Evolutionary conservation across 1,140 invertebrate genomes (phyloP), one percentile per base, ranked within the genome.

Genomic region (Drosophila asahinai): DNA sequence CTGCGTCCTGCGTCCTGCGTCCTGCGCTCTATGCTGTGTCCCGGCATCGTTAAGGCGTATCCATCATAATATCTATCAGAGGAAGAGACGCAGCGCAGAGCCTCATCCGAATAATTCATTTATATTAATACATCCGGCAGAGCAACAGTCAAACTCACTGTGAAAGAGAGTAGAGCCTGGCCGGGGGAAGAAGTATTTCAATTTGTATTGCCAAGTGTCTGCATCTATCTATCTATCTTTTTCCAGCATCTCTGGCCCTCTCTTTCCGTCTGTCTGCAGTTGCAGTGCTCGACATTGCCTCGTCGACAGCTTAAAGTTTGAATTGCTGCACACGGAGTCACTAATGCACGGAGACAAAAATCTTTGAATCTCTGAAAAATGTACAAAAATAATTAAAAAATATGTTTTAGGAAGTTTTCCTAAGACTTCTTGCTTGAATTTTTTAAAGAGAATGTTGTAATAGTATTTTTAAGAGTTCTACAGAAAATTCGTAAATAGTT

Each of bases 21-120:
- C 38, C 55, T 17, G 42, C 33, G 38, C 17, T 57, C n/a, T 33
- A 36, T 47, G 17, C 40, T 59, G 64, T 51, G 76, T 60, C 71
- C 59, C 72, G 61, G 81, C 81, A 73, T 84, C 81, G 81, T 84
- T 84, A 84, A 77, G 81, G 73, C 81, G 82, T 81, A 81, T 84
- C 81, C 81, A 84, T 84, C 82, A 84, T 86, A 84, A 73, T 81
- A 86, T 84, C 77, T 84, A 84, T 83, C 81, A 64, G 72, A 33
- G 45, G n/a, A 22, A 1, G 17, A 27, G 55, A 8, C 40, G 19
- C 19, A 22, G 15, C 5, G 17, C 38, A 61, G 63, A 38, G 73
- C 55, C 62, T 84, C 63, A 72, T 72, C 70, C 61, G 66, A 81
- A 86, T 84, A 84, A 86, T 84, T 84, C 77, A 84, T 84, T 84